phyloP scores from a whole-genome alignment of 2,113 vertebrate genomes.

The Arvicanthis niloticus region DNA sequence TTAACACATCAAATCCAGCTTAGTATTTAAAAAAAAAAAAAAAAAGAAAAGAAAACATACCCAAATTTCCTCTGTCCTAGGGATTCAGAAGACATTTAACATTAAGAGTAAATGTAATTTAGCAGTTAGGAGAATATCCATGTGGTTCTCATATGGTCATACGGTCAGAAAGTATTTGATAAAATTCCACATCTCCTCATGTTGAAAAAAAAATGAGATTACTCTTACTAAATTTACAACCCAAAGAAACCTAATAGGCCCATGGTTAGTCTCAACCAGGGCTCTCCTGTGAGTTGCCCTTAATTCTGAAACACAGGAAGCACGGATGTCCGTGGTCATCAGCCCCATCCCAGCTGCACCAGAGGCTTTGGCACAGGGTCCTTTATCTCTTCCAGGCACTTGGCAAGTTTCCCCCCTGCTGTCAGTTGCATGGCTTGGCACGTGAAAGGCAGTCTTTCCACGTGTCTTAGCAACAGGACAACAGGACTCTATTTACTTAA shows the following conservation, averaged over 20 bases:
- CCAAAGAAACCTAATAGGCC: background rate
- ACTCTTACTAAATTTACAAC: background rate
- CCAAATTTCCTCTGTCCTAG: background rate
- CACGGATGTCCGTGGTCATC: accelerated
- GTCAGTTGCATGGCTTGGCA: background rate
- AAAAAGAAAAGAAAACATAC: background rate
- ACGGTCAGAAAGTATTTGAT: background rate
- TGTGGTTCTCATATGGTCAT: background rate
- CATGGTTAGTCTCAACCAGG: background rate
- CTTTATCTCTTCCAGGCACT: slow-evolving; percentile 29
- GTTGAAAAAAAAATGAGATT: background rate
- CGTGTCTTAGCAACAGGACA: slow-evolving; percentile 62
- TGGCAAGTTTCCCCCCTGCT: background rate
- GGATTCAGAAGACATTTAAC: background rate
- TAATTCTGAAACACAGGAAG: background rate
- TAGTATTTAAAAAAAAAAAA: background rate
- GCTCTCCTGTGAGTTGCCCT: background rate
- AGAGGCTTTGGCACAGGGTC: background rate
- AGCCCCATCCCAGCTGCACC: background rate
- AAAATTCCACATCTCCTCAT: background rate
- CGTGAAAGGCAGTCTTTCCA: background rate
- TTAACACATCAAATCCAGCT: background rate
- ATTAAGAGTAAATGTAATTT: background rate
- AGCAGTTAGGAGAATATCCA: background rate
- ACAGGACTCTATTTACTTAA: slow-evolving; percentile 41